These are phyloP conservation scores for Apostichopus leukothele DNA, from an alignment of 53 echinoderm and acorn worm genomes.

Conservation along the genomic window DNA sequence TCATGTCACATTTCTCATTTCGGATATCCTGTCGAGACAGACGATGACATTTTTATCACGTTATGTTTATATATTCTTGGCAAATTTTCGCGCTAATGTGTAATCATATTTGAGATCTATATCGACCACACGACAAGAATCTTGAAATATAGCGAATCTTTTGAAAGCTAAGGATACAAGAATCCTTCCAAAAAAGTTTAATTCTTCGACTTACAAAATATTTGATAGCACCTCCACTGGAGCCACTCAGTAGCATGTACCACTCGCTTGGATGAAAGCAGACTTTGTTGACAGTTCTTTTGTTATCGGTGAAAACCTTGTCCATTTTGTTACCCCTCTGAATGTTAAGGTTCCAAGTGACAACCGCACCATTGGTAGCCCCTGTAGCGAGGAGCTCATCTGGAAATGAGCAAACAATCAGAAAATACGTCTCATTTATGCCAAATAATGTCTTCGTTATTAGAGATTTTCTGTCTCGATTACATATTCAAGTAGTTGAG, in stretches of 20 bases:
- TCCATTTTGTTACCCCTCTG: slow-evolving; percentile 89
- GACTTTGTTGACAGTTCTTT: slow-evolving; percentile 83
- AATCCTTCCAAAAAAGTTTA: no score
- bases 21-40: slow-evolving; percentile 62
- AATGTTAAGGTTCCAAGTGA: slow-evolving; percentile 85
- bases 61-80: no score
- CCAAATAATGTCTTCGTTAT: no score
- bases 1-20: slow-evolving; percentile 65
- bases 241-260: slow-evolving; percentile 92
- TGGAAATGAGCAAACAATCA: neutral
- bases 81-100: no score
- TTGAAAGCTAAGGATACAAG: no score
- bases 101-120: no score
- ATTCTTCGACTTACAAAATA: slow-evolving; percentile 77
- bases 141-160: no score
- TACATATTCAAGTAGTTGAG: no score
- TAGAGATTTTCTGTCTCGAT: no score
- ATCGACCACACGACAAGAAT: no score
- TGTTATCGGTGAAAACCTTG: slow-evolving; percentile 78
- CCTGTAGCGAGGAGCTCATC: slow-evolving; percentile 90
- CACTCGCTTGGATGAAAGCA: slow-evolving; percentile 92
- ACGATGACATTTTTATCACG: no score
- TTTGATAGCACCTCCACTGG: slow-evolving; percentile 80
- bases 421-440: no score
- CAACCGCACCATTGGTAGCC: slow-evolving; percentile 94